Conservation (phyloP, 2,888 invertebrate species). For the Priocnemis perturbator region DNA sequence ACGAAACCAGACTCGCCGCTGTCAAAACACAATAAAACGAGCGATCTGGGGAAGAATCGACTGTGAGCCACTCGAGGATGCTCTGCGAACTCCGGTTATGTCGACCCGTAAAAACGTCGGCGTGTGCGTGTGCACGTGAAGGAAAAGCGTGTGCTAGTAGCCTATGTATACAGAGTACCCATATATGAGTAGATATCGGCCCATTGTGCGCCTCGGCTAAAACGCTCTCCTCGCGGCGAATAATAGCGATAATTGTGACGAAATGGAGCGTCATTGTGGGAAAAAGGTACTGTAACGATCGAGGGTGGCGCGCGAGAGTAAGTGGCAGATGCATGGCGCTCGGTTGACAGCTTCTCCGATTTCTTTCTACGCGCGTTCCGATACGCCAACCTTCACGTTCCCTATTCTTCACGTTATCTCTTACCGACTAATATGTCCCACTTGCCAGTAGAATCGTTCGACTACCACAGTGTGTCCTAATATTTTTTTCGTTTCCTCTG, state of each 20-base stretch:
- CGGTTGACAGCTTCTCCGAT: conserved; percentile 72
- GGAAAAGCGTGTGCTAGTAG: neutral
- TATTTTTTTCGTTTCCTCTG: neutral
- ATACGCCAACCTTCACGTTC: neutral
- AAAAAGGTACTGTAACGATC: conserved; percentile 65
- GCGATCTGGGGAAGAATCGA: conserved; percentile 50
- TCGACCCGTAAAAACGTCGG: neutral
- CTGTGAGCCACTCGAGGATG: conserved; percentile 24
- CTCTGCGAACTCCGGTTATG: neutral
- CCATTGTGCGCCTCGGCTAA: conserved; percentile 63
- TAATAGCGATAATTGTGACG: conserved; percentile 74
- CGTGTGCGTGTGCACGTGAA: neutral
- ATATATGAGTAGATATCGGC: conserved; percentile 49
- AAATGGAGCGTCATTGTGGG: conserved; percentile 73
- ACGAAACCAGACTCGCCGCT: conserved; percentile 56
- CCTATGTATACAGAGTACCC: conserved; percentile 22
- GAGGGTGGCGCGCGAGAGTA: conserved; percentile 64
- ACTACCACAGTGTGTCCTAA: too few species aligned
- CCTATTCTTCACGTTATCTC: neutral
- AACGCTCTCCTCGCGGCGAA: conserved; percentile 65
- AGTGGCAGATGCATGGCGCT: conserved; percentile 73
- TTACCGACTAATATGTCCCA: too few species aligned
- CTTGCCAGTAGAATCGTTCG: too few species aligned
- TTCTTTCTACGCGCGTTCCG: conserved; percentile 51
- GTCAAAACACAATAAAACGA: conserved; percentile 73